Base-by-base conservation (phyloP, 2,888 invertebrate genomes). In the Nemoura dubitans region DNA sequence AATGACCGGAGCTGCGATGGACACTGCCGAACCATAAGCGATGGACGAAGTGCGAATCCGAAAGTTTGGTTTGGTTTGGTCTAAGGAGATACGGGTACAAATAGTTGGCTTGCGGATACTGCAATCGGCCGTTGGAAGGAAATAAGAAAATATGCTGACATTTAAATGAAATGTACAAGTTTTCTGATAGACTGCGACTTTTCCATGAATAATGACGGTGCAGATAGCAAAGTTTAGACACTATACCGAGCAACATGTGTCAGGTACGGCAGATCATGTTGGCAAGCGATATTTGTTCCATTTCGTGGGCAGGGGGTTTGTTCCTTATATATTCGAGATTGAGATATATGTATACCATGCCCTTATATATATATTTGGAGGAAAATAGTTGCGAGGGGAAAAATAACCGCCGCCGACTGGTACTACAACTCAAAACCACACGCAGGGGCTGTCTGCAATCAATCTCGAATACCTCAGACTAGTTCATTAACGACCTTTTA, bases 401-500 rank as follows among this genome's bases (percentile, higher is more conserved):
- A 77, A 29, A 76, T 85, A 43, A 43, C n/a, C n/a, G n/a, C n/a
- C 80, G 28, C 85, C 25, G 84, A 27, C 84, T 84, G 84, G 84
- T 84, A 84, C 84, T 59, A 84, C 84, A 28, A 42, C 84, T 59
- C 76, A 29, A n/a, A 59, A 28, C 76, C 59, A 28, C 84, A 84
- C 84, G 84, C 84, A 76, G 27, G 43, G 78, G 21, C n/a, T 59
- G 84, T 84, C 84, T 27, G 84, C 29, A 76, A 84, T 84, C 84
- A 59, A 84, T 84, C 84, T 76, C 76, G 26, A 81, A 28, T 30
- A 27, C 84, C 76, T 76, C 14, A 27, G 26, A 76, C 25, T 27
- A 21, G 43, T 29, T 84, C 84, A 84, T 84, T 84, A 84, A 84
- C 84, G 59, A 76, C 28, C 59, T 21, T 59, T 84, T 84, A 28